phyloP scores from a whole-genome alignment of 2,888 invertebrate species.

The Conomelus anceps region DNA sequence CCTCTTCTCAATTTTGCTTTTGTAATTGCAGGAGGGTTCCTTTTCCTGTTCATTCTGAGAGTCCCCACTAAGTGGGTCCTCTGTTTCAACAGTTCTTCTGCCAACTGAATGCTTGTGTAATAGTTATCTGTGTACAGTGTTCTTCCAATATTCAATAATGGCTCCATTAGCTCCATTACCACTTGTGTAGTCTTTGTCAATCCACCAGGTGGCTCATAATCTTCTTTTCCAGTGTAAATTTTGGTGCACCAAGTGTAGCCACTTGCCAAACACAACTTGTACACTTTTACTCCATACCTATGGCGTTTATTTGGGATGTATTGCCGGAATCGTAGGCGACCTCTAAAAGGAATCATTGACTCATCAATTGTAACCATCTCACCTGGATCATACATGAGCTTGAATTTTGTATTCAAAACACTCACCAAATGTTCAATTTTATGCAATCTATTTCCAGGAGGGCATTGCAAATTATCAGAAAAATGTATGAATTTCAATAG shows the following conservation, averaged over 20 bases:
- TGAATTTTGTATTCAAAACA: constrained; percentile 12
- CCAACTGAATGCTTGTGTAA: not conserved
- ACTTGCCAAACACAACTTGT: constrained; percentile 37
- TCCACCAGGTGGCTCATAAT: not conserved
- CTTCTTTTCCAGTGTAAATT: constrained; percentile 35
- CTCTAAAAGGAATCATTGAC: constrained; percentile 38
- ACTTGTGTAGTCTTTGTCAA: not conserved
- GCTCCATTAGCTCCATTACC: not conserved
- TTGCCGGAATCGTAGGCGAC: constrained; percentile 36
- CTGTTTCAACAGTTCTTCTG: not conserved
- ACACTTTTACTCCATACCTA: constrained; percentile 38
- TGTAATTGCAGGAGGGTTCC: not conserved
- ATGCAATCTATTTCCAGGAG: constrained; percentile 29
- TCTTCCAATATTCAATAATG: not conserved
- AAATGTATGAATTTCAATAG: constrained; percentile 36
- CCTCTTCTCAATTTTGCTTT: not conserved
- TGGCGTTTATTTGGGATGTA: no score
- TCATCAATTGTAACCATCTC: constrained; percentile 39
- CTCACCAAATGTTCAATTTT: constrained; percentile 15
- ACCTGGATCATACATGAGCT: not conserved
- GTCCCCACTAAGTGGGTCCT: not conserved
- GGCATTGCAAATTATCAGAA: constrained; percentile 29
- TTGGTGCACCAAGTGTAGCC: constrained; percentile 34
- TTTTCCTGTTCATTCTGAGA: not conserved
- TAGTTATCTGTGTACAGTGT: not conserved